Conservation (phyloP, 2,113 vertebrate species). For the Gila orcuttii region DNA sequence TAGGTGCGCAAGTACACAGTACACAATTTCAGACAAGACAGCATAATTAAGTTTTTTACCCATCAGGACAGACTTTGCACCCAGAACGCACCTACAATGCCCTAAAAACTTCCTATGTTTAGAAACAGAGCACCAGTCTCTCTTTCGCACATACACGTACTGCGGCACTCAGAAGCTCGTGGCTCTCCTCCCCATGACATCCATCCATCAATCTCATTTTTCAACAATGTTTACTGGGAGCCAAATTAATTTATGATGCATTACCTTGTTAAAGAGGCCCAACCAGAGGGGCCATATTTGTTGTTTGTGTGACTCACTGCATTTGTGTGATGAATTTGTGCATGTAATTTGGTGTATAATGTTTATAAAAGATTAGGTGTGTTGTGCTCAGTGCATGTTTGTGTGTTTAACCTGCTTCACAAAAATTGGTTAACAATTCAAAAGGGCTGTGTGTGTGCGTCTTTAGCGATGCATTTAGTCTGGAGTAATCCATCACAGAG, state of each 20-base stretch:
- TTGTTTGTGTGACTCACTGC: not conserved
- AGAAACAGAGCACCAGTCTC: not conserved
- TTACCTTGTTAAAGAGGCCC: slow-evolving; percentile 54
- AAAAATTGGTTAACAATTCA: slow-evolving; percentile 24
- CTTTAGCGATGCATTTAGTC: slow-evolving; percentile 62
- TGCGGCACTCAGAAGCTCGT: slow-evolving; percentile 7
- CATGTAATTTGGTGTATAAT: slow-evolving; percentile 9
- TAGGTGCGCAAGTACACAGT: not conserved
- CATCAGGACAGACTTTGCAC: not conserved
- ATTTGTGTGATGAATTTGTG: slow-evolving; percentile 31
- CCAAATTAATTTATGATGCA: slow-evolving; percentile 62
- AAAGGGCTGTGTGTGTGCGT: slow-evolving; percentile 29
- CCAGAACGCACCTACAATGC: not conserved
- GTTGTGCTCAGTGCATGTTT: slow-evolving; percentile 9
- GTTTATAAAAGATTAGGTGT: slow-evolving; percentile 1
- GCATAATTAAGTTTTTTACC: not conserved
- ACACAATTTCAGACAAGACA: not conserved
- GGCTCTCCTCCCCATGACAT: slow-evolving; percentile 40
- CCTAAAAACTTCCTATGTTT: not conserved
- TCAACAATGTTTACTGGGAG: slow-evolving; percentile 52
- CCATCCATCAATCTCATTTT: slow-evolving; percentile 58
- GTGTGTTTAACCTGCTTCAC: slow-evolving; percentile 36
- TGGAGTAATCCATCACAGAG: slow-evolving; percentile 72
- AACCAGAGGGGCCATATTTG: slow-evolving; percentile 27
- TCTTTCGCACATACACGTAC: slow-evolving; percentile 13